Conservation (phyloP, 2,888 invertebrate species). For the Acronicta aceris region DNA sequence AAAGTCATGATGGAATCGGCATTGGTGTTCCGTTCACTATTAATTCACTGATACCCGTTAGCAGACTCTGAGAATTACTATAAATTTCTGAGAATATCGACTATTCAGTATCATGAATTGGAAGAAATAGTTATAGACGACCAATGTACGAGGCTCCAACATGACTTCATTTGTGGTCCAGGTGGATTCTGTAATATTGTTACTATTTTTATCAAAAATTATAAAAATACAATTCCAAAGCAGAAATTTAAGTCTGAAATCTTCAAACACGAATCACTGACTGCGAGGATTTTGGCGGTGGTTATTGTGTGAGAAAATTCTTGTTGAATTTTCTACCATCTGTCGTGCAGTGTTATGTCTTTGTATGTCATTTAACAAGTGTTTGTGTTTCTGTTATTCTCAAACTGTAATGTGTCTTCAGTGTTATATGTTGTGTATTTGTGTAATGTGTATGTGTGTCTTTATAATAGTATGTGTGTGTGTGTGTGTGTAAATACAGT, state of each 20-base stretch:
- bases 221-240: conserved; percentile 54
- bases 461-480: conserved; percentile 21
- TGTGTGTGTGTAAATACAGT: conserved; percentile 59
- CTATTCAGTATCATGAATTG: conserved; percentile 43
- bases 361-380: conserved; percentile 49
- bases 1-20: conserved; percentile 79
- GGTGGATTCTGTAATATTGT: conserved; percentile 46
- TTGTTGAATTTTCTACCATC: conserved; percentile 45
- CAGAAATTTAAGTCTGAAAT: conserved; percentile 57
- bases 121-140: conserved; percentile 44
- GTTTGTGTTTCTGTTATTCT: conserved; percentile 37
- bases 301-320: conserved; percentile 47
- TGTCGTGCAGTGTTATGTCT: conserved; percentile 46
- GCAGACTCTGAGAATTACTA: conserved; percentile 44
- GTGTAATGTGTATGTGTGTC: conserved; percentile 44
- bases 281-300: conserved; percentile 54
- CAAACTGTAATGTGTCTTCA: conserved; percentile 37
- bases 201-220: conserved; percentile 54
- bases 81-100: conserved; percentile 37
- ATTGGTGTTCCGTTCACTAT: conserved; percentile 62
- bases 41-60: conserved; percentile 40
- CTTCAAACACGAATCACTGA: conserved; percentile 63
- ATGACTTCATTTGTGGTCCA: conserved; percentile 67
- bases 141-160: conserved; percentile 71
- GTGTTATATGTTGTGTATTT: conserved; percentile 39